A percentile compares a stretch with the other conserved stretches of the same genome.
phyloP scores from a whole-genome alignment of 2,888 invertebrate genomes.

The Sipha maydis region DNA sequence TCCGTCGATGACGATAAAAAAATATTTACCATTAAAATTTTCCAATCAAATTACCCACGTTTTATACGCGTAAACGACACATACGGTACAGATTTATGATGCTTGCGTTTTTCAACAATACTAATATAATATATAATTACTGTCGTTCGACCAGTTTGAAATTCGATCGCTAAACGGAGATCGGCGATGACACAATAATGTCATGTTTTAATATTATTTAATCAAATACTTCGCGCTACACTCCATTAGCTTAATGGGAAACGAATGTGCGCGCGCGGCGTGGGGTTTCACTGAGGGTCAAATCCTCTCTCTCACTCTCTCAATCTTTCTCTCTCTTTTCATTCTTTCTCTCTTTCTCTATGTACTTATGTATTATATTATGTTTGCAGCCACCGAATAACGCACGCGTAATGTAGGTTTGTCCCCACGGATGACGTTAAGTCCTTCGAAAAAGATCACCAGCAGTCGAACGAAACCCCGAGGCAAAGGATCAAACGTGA shows the following conservation, averaged over 20 bases:
- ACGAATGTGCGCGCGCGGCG: neutral
- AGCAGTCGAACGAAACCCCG: neutral
- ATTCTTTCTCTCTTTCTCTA: too few relatives aligned
- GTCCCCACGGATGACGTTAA: neutral
- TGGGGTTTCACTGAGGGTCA: neutral
- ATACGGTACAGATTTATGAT: too few relatives aligned
- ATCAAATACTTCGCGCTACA: neutral
- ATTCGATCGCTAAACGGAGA: neutral
- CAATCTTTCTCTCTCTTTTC: too few relatives aligned
- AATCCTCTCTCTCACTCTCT: neutral
- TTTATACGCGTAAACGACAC: too few relatives aligned
- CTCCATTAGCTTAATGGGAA: constrained; percentile 16
- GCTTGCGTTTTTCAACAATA: neutral
- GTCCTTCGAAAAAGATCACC: constrained; percentile 1
- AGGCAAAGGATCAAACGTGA: neutral
- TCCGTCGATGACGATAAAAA: neutral
- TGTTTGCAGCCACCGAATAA: neutral
- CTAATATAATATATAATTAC: neutral
- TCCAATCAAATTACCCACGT: neutral
- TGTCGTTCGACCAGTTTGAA: neutral
- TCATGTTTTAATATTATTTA: neutral
- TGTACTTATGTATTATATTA: too few relatives aligned
- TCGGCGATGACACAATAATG: neutral
- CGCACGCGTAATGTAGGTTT: neutral
- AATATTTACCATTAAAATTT: neutral